Evolutionary conservation across 2,113 vertebrate genomes (phyloP), one percentile per base, ranked within the genome.

Genomic region (Scortum barcoo): DNA sequence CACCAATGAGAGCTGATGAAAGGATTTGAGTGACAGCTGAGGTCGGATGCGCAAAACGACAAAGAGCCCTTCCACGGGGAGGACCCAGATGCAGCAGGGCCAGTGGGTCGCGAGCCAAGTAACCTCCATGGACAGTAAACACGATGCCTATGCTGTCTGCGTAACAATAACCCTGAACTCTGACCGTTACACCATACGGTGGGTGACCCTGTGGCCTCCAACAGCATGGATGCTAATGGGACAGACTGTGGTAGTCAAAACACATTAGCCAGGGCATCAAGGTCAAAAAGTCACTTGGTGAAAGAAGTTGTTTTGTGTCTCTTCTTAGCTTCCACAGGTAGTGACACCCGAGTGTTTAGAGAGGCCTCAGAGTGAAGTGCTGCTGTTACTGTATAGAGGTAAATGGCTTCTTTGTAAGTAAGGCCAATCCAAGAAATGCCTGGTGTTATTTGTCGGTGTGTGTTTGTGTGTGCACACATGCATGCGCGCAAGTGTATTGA

Each of bases 201-300:
- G 26, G 51, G 40, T 33, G 81, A 91, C 78, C 90, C 20, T 3
- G 17, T 50, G 46, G 51, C 84, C 72, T 48, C 50, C 24, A 24
- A 83, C 87, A 86, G 85, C 88, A 72, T 51, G 69, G 62, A 85
- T 86, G 86, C 89, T 94, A 92, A 93, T 91, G 91, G 83, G 81
- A 88, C 90, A 91, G 88, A 74, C 87, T 79, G 85, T 79, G 72
- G 68, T 86, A 81, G 89, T 90, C 90, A 74, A 82, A 88, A 88
- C 44, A 84, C 86, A 90, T 94, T 93, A 92, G 87, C 50, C 2
- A 79, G 28, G 46, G 57, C 70, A 58, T 46, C 48, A 24, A 76
- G 89, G 85, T 92, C 81, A 86, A 78, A 80, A 81, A 76, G 81
- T 85, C 84, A 53, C 36, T 22, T 9, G 73, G 70, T 58, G 30